phyloP scores from a whole-genome alignment of 2,113 vertebrate genomes.

The Percina caprodes region DNA sequence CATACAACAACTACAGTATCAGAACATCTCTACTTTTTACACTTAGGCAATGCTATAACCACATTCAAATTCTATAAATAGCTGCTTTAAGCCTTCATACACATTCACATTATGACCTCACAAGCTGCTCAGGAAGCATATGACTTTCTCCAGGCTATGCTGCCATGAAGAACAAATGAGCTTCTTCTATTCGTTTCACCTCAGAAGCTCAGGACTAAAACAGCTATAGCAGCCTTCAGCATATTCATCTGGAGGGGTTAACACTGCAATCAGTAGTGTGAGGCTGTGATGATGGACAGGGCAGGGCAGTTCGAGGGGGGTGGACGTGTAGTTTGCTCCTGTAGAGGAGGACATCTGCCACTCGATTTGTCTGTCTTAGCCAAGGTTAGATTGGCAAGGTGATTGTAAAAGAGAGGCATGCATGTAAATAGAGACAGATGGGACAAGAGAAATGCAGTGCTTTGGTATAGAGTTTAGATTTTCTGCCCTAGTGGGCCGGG shows the following conservation, averaged over 20 bases:
- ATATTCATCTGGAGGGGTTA: conserved; percentile 2
- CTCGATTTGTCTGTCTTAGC: background rate
- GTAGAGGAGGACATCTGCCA: conserved; percentile 64
- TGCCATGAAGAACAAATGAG: conserved; percentile 16
- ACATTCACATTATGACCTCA: background rate
- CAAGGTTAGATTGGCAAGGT: conserved; percentile 38
- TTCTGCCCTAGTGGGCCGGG: too few species aligned
- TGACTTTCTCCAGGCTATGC: background rate
- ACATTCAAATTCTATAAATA: background rate
- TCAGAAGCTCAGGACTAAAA: background rate
- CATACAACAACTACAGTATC: too few species aligned
- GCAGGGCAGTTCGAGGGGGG: background rate
- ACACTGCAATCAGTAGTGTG: background rate
- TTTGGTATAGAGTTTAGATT: too few species aligned
- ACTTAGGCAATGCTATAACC: background rate
- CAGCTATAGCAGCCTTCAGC: background rate
- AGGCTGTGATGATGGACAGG: background rate
- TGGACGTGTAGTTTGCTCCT: conserved; percentile 17
- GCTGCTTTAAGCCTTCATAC: background rate
- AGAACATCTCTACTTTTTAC: too few species aligned
- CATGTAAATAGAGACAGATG: background rate
- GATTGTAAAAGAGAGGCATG: background rate
- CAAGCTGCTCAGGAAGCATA: background rate
- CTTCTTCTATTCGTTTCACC: conserved; percentile 12
- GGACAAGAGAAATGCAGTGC: background rate